Conservation (phyloP, 2,888 invertebrate species). For the Luperina testacea region DNA sequence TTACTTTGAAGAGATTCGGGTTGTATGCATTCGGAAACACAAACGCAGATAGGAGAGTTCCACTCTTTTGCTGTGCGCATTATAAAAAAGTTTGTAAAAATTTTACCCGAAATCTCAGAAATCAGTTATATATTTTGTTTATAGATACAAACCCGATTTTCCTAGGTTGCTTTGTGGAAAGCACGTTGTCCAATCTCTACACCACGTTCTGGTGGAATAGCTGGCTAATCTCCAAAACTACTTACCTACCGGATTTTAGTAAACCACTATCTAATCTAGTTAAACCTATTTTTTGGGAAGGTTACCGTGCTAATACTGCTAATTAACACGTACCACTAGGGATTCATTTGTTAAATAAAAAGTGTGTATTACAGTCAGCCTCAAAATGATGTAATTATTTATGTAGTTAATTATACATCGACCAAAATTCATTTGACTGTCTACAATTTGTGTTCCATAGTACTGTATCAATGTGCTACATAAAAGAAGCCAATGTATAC, state of each 20-base stretch:
- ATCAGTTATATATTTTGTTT: not conserved
- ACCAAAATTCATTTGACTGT: too few species aligned
- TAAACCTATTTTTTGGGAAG: constrained; percentile 46
- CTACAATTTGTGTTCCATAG: too few species aligned
- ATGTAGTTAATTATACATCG: too few species aligned
- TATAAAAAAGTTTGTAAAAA: not conserved
- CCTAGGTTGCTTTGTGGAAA: not conserved
- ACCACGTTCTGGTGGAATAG: constrained; percentile 38
- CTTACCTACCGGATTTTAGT: constrained; percentile 46
- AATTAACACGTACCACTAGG: constrained; percentile 30
- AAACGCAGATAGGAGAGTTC: too few species aligned
- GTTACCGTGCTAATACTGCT: constrained; percentile 8
- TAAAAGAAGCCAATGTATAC: too few species aligned
- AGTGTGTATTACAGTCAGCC: not conserved
- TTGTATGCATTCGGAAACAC: too few species aligned
- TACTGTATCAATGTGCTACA: too few species aligned
- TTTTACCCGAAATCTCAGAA: not conserved
- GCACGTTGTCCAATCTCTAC: constrained; percentile 26
- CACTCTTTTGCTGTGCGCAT: too few species aligned
- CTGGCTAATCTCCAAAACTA: constrained; percentile 59
- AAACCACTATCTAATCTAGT: constrained; percentile 55
- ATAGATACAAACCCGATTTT: not conserved
- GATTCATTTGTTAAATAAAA: constrained; percentile 24
- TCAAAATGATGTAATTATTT: too few species aligned
- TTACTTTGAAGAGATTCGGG: too few species aligned